These are phyloP conservation scores for Tetraodon nigroviridis DNA, from an alignment of 2,113 vertebrate species.

Conservation along the genomic window DNA sequence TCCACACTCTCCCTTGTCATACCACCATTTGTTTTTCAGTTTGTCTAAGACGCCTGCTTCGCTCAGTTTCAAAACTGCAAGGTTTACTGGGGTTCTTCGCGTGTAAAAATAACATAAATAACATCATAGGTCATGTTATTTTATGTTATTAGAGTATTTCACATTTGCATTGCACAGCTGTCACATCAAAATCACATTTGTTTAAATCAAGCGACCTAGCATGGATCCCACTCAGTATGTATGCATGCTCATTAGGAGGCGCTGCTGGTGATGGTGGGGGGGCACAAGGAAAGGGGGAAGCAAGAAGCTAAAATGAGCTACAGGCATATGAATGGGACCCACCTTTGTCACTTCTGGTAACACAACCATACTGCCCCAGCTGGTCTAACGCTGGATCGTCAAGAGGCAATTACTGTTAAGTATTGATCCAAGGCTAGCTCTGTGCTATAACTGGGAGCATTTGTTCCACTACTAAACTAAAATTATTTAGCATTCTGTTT, in stretches of 20 bases:
- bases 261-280: slow-evolving; percentile 37
- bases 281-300: background rate
- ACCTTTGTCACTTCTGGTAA: slow-evolving; percentile 96
- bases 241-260: slow-evolving; percentile 71
- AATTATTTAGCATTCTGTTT: no score
- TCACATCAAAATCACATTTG: slow-evolving; percentile 48
- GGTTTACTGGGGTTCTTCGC: slow-evolving; percentile 99
- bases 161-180: slow-evolving; percentile 91
- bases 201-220: slow-evolving; percentile 84
- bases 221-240: slow-evolving; percentile 89
- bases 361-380: slow-evolving; percentile 92
- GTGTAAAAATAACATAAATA: slow-evolving; percentile 99
- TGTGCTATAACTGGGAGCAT: slow-evolving; percentile 17
- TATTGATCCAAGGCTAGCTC: slow-evolving; percentile 73
- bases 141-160: slow-evolving; percentile 99
- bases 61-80: slow-evolving; percentile 99
- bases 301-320: slow-evolving; percentile 81
- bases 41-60: slow-evolving; percentile 99
- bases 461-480: background rate
- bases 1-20: slow-evolving; percentile 99
- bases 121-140: slow-evolving; percentile 99
- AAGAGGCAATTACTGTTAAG: slow-evolving; percentile 86
- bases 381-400: slow-evolving; percentile 39
- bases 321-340: slow-evolving; percentile 92
- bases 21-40: slow-evolving; percentile 99